These are phyloP conservation scores for Platyrinchus mystaceus DNA, from an alignment of 2,797 vertebrate species.

Conservation along the genomic window DNA sequence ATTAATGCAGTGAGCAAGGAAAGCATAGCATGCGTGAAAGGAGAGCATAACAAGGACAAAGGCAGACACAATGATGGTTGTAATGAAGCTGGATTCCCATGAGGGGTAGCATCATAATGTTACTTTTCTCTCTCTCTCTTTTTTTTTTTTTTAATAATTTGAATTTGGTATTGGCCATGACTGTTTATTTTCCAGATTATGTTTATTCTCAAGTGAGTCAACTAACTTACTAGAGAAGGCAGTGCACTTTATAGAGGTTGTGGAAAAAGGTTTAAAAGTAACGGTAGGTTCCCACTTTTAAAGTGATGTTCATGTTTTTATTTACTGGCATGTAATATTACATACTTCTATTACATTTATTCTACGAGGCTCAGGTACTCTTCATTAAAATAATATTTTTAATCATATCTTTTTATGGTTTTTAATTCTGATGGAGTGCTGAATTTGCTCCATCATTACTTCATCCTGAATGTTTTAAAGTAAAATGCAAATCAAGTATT, in stretches of 20 bases:
- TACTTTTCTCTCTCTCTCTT: not conserved
- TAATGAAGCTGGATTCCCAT: not conserved
- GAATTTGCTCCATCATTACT: not conserved
- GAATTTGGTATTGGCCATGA: not conserved
- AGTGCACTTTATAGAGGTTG: not conserved
- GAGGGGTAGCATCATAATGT: not conserved
- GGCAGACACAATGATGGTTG: not conserved
- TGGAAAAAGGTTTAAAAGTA: not conserved
- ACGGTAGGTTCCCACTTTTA: not conserved
- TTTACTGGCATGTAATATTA: not conserved
- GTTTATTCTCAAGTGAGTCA: not conserved
- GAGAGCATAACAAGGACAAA: not conserved
- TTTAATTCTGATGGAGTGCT: not conserved
- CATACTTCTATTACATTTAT: not conserved
- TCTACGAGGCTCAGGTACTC: not conserved
- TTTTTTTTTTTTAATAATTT: not conserved
- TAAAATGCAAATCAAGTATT: not conserved
- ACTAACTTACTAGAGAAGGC: not conserved
- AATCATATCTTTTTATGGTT: not conserved
- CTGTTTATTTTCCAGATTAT: not conserved
- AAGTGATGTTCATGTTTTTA: not conserved
- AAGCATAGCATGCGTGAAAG: not conserved
- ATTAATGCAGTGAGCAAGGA: conserved; percentile 20
- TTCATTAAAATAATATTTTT: not conserved
- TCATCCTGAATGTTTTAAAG: not conserved